phyloP scores from a whole-genome alignment of 1,140 invertebrate species.

The Cotesia typhae region DNA sequence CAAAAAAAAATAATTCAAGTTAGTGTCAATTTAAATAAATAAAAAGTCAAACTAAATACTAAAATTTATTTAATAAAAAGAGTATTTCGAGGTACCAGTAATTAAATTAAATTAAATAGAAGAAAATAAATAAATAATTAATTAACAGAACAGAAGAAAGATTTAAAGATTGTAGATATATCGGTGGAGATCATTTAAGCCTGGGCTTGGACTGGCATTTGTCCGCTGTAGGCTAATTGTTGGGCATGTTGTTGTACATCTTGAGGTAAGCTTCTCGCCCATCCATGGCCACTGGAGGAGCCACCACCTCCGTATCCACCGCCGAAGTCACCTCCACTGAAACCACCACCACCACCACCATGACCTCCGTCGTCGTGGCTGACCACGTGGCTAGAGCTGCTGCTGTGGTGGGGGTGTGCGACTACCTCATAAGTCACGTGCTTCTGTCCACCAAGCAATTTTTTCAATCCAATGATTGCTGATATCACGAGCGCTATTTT shows the following conservation, averaged over 20 bases:
- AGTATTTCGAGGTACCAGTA: conserved; percentile 29
- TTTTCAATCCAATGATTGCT: conserved; percentile 83
- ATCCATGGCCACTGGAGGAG: conserved; percentile 70
- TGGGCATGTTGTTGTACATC: conserved; percentile 78
- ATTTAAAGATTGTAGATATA: conserved; percentile 19
- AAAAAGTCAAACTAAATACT: conserved; percentile 1
- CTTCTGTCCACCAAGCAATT: conserved; percentile 74
- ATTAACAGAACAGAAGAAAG: conserved; percentile 10
- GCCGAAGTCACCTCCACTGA: conserved; percentile 67
- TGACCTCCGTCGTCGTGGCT: conserved; percentile 74
- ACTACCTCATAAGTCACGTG: conserved; percentile 87
- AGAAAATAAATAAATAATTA: conserved; percentile 8
- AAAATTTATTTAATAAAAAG: conserved; percentile 8
- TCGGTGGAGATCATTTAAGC: conserved; percentile 42
- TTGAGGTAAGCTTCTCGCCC: conserved; percentile 73
- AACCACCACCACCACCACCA: conserved; percentile 67
- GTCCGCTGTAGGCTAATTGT: conserved; percentile 77
- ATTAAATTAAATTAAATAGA: conserved; percentile 1
- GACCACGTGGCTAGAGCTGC: conserved; percentile 68
- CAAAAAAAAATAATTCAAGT: too few species aligned
- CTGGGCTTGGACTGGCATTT: conserved; percentile 65
- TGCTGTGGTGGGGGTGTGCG: conserved; percentile 79
- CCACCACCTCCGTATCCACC: conserved; percentile 67
- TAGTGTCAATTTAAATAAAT: background rate
- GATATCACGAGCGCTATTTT: conserved; percentile 84